These are phyloP conservation scores for Dicrurus megarhynchus DNA, from an alignment of 2,113 vertebrate species.

Conservation along the genomic window DNA sequence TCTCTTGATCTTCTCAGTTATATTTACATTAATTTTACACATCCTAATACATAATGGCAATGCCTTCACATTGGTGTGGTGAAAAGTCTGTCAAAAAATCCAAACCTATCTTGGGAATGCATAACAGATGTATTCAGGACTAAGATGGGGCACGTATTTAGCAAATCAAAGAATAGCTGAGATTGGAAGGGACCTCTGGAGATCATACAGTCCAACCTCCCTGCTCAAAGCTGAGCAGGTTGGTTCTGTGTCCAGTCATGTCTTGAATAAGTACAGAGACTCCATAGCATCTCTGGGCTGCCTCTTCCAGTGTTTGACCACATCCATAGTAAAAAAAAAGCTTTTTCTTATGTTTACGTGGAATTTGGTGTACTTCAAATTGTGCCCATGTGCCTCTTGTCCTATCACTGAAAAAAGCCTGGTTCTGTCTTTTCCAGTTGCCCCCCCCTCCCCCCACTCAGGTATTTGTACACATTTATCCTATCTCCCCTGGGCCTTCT, in stretches of 20 bases:
- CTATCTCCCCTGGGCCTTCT: neutral
- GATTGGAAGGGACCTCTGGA: neutral
- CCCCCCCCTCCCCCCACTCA: fast-evolving
- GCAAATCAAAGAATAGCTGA: neutral
- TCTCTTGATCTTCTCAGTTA: slow-evolving; percentile 40
- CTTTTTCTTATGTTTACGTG: neutral
- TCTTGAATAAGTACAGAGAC: neutral
- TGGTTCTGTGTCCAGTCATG: neutral
- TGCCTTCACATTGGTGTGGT: neutral
- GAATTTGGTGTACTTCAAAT: neutral
- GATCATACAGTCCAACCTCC: neutral
- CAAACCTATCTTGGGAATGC: neutral
- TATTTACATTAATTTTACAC: slow-evolving; percentile 27
- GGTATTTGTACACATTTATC: neutral
- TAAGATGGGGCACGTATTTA: neutral
- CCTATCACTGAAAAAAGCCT: neutral
- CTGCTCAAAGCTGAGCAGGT: neutral
- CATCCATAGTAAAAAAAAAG: neutral
- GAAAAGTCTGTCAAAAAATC: neutral
- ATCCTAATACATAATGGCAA: neutral
- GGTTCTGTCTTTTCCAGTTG: neutral
- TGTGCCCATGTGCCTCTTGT: neutral
- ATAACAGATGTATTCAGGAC: neutral
- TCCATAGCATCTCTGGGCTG: neutral
- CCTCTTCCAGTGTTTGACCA: neutral